A percentile compares a stretch with the other conserved stretches of the same genome.
phyloP scores from a whole-genome alignment of 2,888 invertebrate genomes.

The Phania funesta region DNA sequence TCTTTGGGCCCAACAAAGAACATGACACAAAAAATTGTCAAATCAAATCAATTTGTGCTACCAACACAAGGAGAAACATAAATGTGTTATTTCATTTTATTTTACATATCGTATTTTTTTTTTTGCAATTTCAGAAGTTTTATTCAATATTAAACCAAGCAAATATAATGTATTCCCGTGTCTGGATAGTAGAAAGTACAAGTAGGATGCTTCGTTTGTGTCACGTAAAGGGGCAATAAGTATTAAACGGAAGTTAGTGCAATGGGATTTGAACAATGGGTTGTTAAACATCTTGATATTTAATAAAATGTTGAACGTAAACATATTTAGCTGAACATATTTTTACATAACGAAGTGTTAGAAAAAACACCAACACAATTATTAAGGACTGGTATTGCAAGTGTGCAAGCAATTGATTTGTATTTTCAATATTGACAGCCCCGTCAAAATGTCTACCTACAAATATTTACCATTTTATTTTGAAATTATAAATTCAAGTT shows the following conservation, averaged over 20 bases:
- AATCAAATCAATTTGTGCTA: conserved; percentile 68
- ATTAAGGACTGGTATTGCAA: conserved; percentile 30
- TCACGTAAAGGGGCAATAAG: conserved; percentile 67
- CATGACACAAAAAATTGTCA: conserved; percentile 54
- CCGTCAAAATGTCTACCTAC: background rate
- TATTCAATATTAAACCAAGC: conserved; percentile 56
- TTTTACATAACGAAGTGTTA: conserved; percentile 55
- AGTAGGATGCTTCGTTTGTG: conserved; percentile 51
- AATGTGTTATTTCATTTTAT: conserved; percentile 59
- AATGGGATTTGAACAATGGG: conserved; percentile 55
- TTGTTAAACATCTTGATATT: conserved; percentile 59
- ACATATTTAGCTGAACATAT: too few species aligned
- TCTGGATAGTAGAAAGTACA: background rate
- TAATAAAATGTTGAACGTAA: conserved; percentile 63
- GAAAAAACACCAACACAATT: background rate
- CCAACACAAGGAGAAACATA: conserved; percentile 66
- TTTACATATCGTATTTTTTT: background rate
- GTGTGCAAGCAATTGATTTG: too few species aligned
- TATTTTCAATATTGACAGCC: conserved; percentile 2
- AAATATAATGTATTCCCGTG: conserved; percentile 37
- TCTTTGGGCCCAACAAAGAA: conserved; percentile 36
- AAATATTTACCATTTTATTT: background rate
- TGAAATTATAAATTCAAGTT: too few species aligned
- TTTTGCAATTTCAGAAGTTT: conserved; percentile 8
- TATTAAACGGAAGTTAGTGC: conserved; percentile 59